Evolutionary conservation across 2,888 invertebrate species (phyloP).

Genomic region (Plebejus melissa): DNA sequence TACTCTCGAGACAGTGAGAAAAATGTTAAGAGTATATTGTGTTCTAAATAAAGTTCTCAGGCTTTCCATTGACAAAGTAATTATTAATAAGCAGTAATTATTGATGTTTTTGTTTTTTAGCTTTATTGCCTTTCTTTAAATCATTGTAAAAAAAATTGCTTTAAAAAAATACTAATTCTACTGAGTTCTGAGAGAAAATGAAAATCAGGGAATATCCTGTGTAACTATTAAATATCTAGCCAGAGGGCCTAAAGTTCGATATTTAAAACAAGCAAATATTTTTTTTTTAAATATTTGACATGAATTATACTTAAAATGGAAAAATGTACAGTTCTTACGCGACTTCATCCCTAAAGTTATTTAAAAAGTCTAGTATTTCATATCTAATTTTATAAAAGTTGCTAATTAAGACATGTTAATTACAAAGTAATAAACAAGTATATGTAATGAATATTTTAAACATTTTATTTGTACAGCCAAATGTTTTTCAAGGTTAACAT

Average conservation of each 20-base stretch:
- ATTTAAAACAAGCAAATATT: too few relatives aligned
- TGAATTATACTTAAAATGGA: too few relatives aligned
- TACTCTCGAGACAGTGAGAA: conserved; percentile 1
- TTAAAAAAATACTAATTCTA: too few relatives aligned
- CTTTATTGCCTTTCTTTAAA: not conserved
- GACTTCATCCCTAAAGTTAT: too few relatives aligned
- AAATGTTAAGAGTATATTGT: conserved; percentile 24
- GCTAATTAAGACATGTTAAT: not conserved
- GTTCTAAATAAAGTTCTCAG: conserved; percentile 28
- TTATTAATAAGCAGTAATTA: not conserved
- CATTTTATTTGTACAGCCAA: not conserved
- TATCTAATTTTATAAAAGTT: not conserved
- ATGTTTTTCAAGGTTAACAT: conserved; percentile 19
- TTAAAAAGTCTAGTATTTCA: not conserved
- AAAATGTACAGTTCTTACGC: not conserved
- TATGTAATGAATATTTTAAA: not conserved
- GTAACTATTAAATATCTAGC: too few relatives aligned
- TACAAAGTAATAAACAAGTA: not conserved
- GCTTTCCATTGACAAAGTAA: conserved; percentile 15
- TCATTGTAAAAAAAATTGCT: not conserved
- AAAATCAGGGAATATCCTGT: too few relatives aligned
- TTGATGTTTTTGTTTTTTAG: not conserved
- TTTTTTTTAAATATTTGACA: too few relatives aligned
- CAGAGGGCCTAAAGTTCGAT: too few relatives aligned
- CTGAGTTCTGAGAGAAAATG: too few relatives aligned